Conservation (phyloP, 2,888 invertebrate species). For the Orthosia cruda region DNA sequence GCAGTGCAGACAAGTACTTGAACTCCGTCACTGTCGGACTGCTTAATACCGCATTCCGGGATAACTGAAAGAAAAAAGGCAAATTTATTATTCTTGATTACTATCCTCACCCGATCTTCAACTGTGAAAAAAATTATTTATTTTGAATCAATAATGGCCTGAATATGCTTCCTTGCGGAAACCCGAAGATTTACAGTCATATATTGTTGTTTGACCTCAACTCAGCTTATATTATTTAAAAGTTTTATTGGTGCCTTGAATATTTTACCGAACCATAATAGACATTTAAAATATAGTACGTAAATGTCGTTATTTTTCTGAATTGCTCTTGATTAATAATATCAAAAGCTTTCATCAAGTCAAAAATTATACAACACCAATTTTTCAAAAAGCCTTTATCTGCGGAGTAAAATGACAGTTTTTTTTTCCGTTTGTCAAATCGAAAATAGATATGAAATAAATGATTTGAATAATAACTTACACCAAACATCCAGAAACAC, state of each 20-base stretch:
- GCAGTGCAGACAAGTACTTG: constrained; percentile 96
- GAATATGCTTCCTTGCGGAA: constrained; percentile 15
- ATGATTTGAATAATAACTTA: constrained; percentile 88
- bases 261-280: neutral
- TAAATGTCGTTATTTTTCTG: neutral
- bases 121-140: neutral
- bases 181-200: neutral
- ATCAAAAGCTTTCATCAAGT: constrained; percentile 13
- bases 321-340: neutral
- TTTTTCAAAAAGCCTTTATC: neutral
- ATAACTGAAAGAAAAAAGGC: constrained; percentile 92
- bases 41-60: constrained; percentile 96
- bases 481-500: constrained; percentile 96
- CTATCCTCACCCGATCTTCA: neutral
- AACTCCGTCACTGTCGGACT: constrained; percentile 94
- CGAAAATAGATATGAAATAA: neutral
- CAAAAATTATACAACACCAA: neutral
- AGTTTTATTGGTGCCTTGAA: neutral
- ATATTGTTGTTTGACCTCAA: neutral
- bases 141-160: neutral
- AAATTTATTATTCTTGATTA: neutral
- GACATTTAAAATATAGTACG: neutral
- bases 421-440: neutral
- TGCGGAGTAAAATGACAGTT: too few relatives aligned
- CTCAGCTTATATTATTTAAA: neutral